Evolutionary conservation across 2,888 invertebrate species (phyloP).

Genomic region (Apotomis capreana): DNA sequence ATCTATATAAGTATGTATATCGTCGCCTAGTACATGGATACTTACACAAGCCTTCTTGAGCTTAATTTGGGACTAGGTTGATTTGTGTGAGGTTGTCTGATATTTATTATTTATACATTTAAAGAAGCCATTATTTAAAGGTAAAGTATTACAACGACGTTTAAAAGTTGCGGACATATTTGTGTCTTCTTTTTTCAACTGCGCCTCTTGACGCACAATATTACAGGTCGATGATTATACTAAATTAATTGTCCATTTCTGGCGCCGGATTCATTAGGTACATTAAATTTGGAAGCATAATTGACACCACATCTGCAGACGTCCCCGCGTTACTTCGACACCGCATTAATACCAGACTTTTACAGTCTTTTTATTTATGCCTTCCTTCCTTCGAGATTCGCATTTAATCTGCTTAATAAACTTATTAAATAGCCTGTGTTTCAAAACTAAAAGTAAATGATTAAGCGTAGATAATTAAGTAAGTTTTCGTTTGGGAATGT

Average conservation of each 20-base stretch:
- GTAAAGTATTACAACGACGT: too few species aligned
- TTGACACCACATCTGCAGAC: slow-evolving; percentile 16
- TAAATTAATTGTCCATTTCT: slow-evolving; percentile 20
- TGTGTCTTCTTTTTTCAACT: too few species aligned
- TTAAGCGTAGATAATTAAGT: background rate
- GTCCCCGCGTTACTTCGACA: slow-evolving; percentile 25
- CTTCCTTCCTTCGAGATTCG: slow-evolving; percentile 12
- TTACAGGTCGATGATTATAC: slow-evolving; percentile 14
- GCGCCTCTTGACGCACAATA: background rate
- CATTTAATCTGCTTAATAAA: background rate
- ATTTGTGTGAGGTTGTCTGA: too few species aligned
- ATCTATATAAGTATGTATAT: too few species aligned
- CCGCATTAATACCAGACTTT: slow-evolving; percentile 22
- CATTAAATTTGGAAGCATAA: slow-evolving; percentile 33
- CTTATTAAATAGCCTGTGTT: background rate
- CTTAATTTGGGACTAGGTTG: too few species aligned
- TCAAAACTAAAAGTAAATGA: background rate
- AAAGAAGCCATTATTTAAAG: too few species aligned
- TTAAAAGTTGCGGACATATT: too few species aligned
- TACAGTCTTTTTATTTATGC: slow-evolving; percentile 33
- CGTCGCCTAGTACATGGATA: too few species aligned
- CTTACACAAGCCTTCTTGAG: too few species aligned
- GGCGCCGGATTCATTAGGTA: slow-evolving; percentile 10
- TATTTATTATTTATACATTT: too few species aligned
- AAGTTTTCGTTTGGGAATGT: background rate